These are phyloP conservation scores for Brachyopa scutellaris DNA, from an alignment of 2,888 invertebrate species.

Conservation along the genomic window DNA sequence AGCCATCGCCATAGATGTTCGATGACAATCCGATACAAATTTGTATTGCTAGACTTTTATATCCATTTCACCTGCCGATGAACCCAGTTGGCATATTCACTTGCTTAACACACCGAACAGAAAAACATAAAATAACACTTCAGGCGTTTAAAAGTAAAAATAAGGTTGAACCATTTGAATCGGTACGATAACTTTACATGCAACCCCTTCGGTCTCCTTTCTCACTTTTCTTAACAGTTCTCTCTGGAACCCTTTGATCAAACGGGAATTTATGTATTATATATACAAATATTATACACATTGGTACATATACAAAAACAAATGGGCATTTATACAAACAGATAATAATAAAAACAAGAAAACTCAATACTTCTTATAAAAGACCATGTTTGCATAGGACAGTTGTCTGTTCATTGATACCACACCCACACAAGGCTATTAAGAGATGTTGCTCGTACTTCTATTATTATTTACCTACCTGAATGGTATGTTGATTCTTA, in stretches of 20 bases:
- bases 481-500: constrained; percentile 9
- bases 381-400: constrained; percentile 40
- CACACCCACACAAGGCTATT: constrained; percentile 58
- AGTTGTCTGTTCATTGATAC: constrained; percentile 36
- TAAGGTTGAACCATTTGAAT: background rate
- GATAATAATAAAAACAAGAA: background rate
- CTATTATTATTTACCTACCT: constrained; percentile 54
- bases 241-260: background rate
- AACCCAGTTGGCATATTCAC: constrained; percentile 22
- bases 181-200: constrained; percentile 3
- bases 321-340: background rate
- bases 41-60: constrained; percentile 42
- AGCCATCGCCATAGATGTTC: no score
- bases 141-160: background rate
- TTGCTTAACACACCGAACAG: constrained; percentile 20
- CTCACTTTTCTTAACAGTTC: background rate
- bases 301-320: no score
- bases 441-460: constrained; percentile 21
- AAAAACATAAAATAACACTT: constrained; percentile 29
- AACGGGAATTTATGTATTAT: background rate
- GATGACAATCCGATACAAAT: no score
- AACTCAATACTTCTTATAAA: constrained; percentile 12
- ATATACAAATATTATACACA: no score
- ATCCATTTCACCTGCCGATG: constrained; percentile 19
- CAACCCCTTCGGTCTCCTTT: no score